Conservation (phyloP, 2,113 vertebrate genomes). For the Lepus americanus region DNA sequence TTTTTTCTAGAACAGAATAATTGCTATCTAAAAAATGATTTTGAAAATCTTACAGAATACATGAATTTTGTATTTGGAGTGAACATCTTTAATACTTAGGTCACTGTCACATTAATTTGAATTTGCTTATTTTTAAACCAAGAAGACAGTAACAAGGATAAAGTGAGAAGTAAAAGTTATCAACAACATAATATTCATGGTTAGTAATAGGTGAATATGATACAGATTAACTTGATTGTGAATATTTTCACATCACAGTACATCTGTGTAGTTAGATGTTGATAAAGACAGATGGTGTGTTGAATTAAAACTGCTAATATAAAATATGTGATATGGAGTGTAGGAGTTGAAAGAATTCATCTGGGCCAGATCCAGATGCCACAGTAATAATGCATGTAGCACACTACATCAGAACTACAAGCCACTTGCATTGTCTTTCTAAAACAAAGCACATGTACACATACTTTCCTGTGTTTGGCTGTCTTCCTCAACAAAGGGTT, state of each 20-base stretch:
- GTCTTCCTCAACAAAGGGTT: neutral
- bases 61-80: neutral
- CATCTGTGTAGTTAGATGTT: slow-evolving; percentile 74
- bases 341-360: slow-evolving; percentile 75
- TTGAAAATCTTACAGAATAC: neutral
- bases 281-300: slow-evolving; percentile 78
- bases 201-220: slow-evolving; percentile 22
- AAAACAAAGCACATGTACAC: slow-evolving; percentile 59
- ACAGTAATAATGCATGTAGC: slow-evolving; percentile 65
- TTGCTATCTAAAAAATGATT: neutral
- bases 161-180: slow-evolving; percentile 48
- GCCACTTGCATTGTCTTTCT: slow-evolving; percentile 26
- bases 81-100: neutral
- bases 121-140: neutral
- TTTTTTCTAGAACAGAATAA: neutral
- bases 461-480: neutral
- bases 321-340: slow-evolving; percentile 69
- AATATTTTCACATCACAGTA: slow-evolving; percentile 63
- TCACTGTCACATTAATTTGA: neutral
- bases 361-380: slow-evolving; percentile 73
- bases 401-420: slow-evolving; percentile 60
- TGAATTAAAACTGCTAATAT: slow-evolving; percentile 72
- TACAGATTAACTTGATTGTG: slow-evolving; percentile 61
- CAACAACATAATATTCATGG: neutral
- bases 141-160: neutral